Evolutionary conservation across 2,888 invertebrate species (phyloP).

Genomic region (Ectobius pallidus): DNA sequence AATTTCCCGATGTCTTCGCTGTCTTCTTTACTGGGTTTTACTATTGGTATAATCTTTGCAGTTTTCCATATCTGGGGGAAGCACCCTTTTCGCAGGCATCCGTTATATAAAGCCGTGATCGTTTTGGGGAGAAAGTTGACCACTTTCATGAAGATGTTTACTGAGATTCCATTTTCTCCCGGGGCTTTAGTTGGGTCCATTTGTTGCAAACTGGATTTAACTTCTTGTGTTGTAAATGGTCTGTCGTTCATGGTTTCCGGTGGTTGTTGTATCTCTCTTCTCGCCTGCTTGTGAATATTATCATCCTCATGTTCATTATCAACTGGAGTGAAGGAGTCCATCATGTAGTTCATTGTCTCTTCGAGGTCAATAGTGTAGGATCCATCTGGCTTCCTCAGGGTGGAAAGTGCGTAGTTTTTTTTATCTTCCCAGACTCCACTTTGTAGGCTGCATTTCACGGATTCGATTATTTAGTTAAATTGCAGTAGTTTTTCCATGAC

Average conservation of each 20-base stretch:
- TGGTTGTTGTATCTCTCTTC: not conserved
- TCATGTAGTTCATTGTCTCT: not conserved
- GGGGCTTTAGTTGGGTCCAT: not conserved
- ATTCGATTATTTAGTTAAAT: not conserved
- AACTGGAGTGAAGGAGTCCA: not conserved
- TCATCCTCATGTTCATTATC: not conserved
- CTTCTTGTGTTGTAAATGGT: not conserved
- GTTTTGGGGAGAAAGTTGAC: not conserved
- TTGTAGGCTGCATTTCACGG: not conserved
- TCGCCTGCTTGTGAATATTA: not conserved
- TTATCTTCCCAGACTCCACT: not conserved
- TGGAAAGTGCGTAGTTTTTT: not conserved
- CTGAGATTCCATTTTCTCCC: not conserved
- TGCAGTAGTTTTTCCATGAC: not conserved
- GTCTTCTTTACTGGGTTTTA: not conserved
- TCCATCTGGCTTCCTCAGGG: not conserved
- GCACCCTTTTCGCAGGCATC: not conserved
- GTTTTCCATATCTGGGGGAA: not conserved
- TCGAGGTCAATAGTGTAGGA: not conserved
- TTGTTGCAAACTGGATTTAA: not conserved
- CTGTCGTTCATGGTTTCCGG: not conserved
- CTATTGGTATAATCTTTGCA: not conserved
- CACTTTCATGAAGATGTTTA: not conserved
- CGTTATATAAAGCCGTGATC: not conserved
- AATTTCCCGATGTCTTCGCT: not conserved